Evolutionary conservation across 2,888 invertebrate species (phyloP), one percentile per base, ranked within the genome.

Genomic region (Ditula angustiorana): DNA sequence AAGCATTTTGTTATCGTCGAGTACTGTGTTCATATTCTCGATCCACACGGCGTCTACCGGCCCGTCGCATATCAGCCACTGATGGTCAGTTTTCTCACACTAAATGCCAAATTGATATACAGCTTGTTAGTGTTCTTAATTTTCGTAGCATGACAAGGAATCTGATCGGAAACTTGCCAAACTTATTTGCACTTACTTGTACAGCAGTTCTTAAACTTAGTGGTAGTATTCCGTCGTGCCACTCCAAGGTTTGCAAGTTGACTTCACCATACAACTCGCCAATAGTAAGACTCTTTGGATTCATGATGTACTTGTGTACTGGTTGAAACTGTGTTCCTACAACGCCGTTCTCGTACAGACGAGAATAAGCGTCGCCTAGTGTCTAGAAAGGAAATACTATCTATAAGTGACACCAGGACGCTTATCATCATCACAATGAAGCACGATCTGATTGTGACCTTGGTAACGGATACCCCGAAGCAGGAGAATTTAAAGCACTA

Each of bases 21-120:
- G 92, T 0, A 98, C 98, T 0, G 98, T 97, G 85, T 98, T 98
- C 95, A 98, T 95, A 81, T 98, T 98, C 86, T 98, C 98, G 69
- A 98, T 98, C 98, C 98, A 98, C 19, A 98, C 96, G 0, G 98
- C 98, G 83, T 98, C 98, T 0, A 98, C 98, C 0, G 97, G 98
- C 0, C 98, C 98, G 81, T 98, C 98, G 83, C 97, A 98, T 44
- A 98, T 95, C 58, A 98, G 94, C 98, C 98, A 98, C 78, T 98
- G 98, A 81, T 98, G 98, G 74, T 97, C 95, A 61, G 95, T 93
- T 3, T 91, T 94, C 56, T 81, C 85, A 55, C 82, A 82, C 91
- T 92, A 64, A 30, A 71, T 16, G n/a, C n/a, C 16, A 1, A 33
- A 52, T 23, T 33, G 1, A 8, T 24, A 30, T 26, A 24, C 5